Percentiles rank a stretch among this genome's conserved stretches.
Conservation (phyloP, 2,888 invertebrate genomes). For the Blera fallax region DNA sequence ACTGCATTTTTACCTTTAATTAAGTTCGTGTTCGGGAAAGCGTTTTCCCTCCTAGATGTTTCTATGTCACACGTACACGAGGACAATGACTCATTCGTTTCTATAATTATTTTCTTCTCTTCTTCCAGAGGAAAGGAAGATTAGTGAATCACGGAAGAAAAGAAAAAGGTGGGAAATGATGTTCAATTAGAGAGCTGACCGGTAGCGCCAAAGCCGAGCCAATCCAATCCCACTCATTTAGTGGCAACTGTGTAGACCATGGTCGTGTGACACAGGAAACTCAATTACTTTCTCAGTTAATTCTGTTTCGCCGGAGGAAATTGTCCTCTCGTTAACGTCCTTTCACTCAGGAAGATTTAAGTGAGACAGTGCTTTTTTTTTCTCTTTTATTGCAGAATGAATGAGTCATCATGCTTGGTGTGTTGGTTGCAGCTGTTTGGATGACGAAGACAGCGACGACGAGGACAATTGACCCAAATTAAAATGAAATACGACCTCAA, state of each 20-base stretch:
- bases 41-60: background rate
- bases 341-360: conserved; percentile 29
- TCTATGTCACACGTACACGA: background rate
- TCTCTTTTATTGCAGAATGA: background rate
- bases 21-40: conserved; percentile 31
- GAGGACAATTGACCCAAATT: conserved; percentile 56
- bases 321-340: conserved; percentile 46
- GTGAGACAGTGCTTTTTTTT: background rate
- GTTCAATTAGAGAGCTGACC: conserved; percentile 66
- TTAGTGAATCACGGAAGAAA: conserved; percentile 48
- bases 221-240: conserved; percentile 55
- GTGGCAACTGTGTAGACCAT: conserved; percentile 25
- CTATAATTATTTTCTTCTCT: conserved; percentile 55
- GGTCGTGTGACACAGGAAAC: conserved; percentile 57
- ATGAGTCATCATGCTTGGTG: conserved; percentile 37
- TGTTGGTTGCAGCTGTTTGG: conserved; percentile 33
- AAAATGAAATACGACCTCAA: conserved; percentile 44
- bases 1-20: conserved; percentile 49
- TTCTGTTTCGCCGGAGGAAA: conserved; percentile 17
- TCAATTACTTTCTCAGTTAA: conserved; percentile 47
- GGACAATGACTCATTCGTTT: conserved; percentile 47
- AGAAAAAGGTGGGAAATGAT: conserved; percentile 60
- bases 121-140: too few relatives aligned
- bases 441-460: conserved; percentile 11
- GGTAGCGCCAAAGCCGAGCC: background rate